Evolutionary conservation across 2,797 vertebrate genomes (phyloP).

Genomic region (Gymnoscopelus microlampas): DNA sequence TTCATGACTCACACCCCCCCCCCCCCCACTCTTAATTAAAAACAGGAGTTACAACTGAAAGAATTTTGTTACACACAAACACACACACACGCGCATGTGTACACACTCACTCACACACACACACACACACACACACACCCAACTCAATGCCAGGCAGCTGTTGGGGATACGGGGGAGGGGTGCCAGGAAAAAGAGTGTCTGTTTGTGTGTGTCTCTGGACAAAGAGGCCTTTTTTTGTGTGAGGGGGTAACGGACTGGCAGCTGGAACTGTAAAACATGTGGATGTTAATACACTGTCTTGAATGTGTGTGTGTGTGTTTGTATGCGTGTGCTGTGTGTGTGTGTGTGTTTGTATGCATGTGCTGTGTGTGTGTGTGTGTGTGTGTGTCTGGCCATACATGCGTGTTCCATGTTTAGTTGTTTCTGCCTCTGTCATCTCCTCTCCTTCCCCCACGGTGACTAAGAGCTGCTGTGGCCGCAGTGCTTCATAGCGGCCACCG

Average conservation of each 20-base stretch:
- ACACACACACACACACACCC: slow-evolving; percentile 5
- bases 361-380: neutral
- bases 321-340: slow-evolving; percentile 1
- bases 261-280: slow-evolving; percentile 55
- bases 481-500: slow-evolving; percentile 45
- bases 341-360: slow-evolving; percentile 20
- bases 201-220: slow-evolving; percentile 33
- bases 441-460: slow-evolving; percentile 71
- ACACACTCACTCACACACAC: slow-evolving; percentile 13
- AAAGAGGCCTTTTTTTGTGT: slow-evolving; percentile 37
- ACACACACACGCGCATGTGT: neutral
- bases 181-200: slow-evolving; percentile 48
- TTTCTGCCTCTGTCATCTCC: slow-evolving; percentile 53
- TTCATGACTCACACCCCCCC: slow-evolving; percentile 51
- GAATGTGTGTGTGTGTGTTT: slow-evolving; percentile 26
- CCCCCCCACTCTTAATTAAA: slow-evolving; percentile 56
- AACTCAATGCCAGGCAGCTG: slow-evolving; percentile 74
- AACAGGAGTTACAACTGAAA: slow-evolving; percentile 66
- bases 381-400: slow-evolving; percentile 32
- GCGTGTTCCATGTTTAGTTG: neutral
- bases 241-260: slow-evolving; percentile 39
- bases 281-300: slow-evolving; percentile 22
- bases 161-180: slow-evolving; percentile 45
- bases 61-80: slow-evolving; percentile 45
- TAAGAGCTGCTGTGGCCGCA: slow-evolving; percentile 48